Base-by-base conservation (phyloP, 2,797 vertebrate genomes). In the Xenopus petersii region DNA sequence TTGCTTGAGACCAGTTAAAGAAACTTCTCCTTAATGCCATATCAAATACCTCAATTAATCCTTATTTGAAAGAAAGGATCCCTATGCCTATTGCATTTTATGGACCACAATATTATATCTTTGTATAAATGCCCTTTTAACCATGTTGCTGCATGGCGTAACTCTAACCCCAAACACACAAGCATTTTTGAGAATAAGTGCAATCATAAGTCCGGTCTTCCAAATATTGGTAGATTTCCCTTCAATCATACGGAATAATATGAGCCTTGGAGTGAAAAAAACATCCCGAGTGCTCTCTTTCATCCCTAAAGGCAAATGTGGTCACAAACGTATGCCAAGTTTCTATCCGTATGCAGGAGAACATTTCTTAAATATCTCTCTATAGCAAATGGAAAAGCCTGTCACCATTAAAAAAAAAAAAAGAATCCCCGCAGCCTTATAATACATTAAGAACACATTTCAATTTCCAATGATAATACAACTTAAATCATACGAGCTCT, bases 241-340 rank as follows among this genome's bases (percentile, higher is more conserved):
- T 56, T 72, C 54, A 61, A 69, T 72, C 70, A 58, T 64, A 51
- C 61, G 68, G 59, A 64, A 78, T 68, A 72, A 78, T 26, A 51
- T 73, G 64, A 58, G 61, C 42, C 55, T 6, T 60, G 17, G n/a
- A 60, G 17, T 30, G 17, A 12, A 49, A 69, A 58, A 55, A 54
- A 66, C 71, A 68, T 68, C 21, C 58, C 55, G 68, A 78, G 70
- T 70, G 55, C 75, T 73, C 58, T 77, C 59, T 49, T 73, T 56
- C 21, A 49, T 78, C 70, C 75, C 75, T 17, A 11, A 68, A 70
- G 75, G 42, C 61, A 67, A 21, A 78, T 73, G 75, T 78, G 75
- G 75, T 73, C 64, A 73, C 9, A 56, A 58, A 42, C n/a, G 17
- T 8, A 58, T 58, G 71, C 71, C 76, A 78, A 73, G 51, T 64